phyloP scores from a whole-genome alignment of 1,140 invertebrate genomes.

The Antheraea pernyi region DNA sequence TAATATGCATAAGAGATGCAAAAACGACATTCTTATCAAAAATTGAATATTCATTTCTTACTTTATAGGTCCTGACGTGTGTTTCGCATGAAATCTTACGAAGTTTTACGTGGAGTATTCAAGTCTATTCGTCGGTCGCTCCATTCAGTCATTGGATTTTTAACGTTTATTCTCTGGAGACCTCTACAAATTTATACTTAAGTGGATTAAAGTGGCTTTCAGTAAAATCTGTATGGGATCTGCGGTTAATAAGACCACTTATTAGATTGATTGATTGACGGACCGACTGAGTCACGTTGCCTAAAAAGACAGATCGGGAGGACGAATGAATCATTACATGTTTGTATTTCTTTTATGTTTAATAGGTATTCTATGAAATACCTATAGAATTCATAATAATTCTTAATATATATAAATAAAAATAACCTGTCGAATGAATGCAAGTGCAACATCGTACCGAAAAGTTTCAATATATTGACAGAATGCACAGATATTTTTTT shows the following conservation, averaged over 20 bases:
- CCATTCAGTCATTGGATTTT: constrained; percentile 31
- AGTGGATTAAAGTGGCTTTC: constrained; percentile 69
- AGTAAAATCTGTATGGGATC: constrained; percentile 48
- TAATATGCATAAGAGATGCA: constrained; percentile 18
- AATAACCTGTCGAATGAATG: too few relatives aligned
- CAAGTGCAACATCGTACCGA: too few relatives aligned
- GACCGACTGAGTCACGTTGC: constrained; percentile 11
- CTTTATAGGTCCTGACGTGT: constrained; percentile 35
- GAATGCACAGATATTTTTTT: too few relatives aligned
- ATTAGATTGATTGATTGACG: constrained; percentile 52
- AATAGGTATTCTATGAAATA: not conserved
- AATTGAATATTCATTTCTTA: constrained; percentile 45
- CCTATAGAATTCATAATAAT: too few relatives aligned
- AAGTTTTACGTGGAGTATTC: constrained; percentile 41
- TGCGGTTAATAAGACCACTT: constrained; percentile 45
- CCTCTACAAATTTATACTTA: constrained; percentile 55
- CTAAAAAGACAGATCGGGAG: not conserved
- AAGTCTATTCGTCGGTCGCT: constrained; percentile 28
- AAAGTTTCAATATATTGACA: too few relatives aligned
- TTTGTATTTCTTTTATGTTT: not conserved
- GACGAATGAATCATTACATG: not conserved
- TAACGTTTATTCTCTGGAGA: constrained; percentile 43
- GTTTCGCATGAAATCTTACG: constrained; percentile 35
- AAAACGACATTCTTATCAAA: constrained; percentile 34
- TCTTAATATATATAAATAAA: too few relatives aligned